Base-by-base conservation (phyloP, 1,140 invertebrate species). In the Antheraea pernyi region DNA sequence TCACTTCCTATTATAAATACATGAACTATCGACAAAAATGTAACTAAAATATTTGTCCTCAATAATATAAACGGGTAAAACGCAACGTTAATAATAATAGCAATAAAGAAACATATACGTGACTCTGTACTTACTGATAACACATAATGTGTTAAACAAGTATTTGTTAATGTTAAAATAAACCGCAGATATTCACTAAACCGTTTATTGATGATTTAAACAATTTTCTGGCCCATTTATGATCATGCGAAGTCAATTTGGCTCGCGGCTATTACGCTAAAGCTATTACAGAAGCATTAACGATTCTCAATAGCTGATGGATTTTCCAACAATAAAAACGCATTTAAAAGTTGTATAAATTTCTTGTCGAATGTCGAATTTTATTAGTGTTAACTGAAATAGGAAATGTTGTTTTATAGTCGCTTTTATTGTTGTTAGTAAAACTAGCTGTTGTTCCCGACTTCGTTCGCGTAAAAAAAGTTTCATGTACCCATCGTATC, bases 261-360 rank as follows among this genome's bases (percentile, higher is more conserved):
- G 60, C 36, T 62, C 36, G 36, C 22, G 18, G 60, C 36, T 62
- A 62, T 62, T 62, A 62, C 22, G 36, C 13, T 16, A 37, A 19
- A 19, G 16, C 60, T 7, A 62, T 62, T 62, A 62, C 36, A 37
- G 36, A 36, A 13, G 60, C 60, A 36, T 62, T 62, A 62, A 62
- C 60, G 60, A 36, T 62, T 62, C 22, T 62, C 60, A 62, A 62
- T 36, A 62, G 60, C 60, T 62, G 36, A 62, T 62, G 60, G 60
- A 22, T 62, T 62, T 62, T 10, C 60, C 22, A 62, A 62, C 22
- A 36, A 62, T 62, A 62, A 62, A 62, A 62, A 36, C 36, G 60
- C 36, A 62, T 62, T 62, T 36, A 62, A 62, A 9, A 22, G 5
- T 36, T 22, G 8, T 36, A 62, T 62, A 62, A 62, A 62, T 62